Conservation (phyloP, 1,140 invertebrate species). For the Dermatophagoides farinae region DNA sequence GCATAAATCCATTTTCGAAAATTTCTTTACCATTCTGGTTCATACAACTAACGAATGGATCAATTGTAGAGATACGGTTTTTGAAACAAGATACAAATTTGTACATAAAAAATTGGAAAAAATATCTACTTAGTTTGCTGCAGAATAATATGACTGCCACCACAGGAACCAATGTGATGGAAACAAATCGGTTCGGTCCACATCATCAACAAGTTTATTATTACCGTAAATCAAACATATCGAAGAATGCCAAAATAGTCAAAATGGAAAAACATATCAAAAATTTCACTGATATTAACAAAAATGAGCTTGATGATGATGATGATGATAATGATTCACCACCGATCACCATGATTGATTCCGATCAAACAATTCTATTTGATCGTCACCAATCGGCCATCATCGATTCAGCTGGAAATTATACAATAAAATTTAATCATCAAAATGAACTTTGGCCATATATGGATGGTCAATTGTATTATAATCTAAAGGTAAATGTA, state of each 20-base stretch:
- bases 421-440: too few species aligned
- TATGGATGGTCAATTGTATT: not conserved
- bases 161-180: not conserved
- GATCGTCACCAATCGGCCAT: not conserved
- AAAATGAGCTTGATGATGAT: not conserved
- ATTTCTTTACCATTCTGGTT: constrained; percentile 5
- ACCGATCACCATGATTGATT: not conserved
- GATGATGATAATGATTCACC: not conserved
- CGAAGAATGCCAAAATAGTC: not conserved
- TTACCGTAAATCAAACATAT: not conserved
- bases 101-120: not conserved
- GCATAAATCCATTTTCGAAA: not conserved
- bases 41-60: not conserved
- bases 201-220: not conserved
- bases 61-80: not conserved
- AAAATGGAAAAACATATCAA: not conserved
- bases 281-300: not conserved
- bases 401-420: not conserved
- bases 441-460: not conserved
- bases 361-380: not conserved
- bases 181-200: not conserved
- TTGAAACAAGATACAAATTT: not conserved
- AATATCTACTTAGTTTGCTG: not conserved
- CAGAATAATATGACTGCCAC: not conserved
- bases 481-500: not conserved